Conservation (phyloP, 2,113 vertebrate genomes). For the Callocephalon fimbriatum region DNA sequence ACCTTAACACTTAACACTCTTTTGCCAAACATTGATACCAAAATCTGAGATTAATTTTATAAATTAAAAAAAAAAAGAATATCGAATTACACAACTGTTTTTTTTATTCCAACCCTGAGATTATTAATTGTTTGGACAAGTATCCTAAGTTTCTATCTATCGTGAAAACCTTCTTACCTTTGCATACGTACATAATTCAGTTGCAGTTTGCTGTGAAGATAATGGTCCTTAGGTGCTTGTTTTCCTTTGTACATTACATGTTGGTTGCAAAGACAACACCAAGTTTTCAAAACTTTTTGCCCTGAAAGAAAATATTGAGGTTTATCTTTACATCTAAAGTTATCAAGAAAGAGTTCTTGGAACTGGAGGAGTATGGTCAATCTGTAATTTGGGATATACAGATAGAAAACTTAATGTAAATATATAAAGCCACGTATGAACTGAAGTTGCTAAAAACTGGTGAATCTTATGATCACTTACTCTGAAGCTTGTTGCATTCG, state of each 20-base stretch:
- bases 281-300: neutral
- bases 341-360: neutral
- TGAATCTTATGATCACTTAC: neutral
- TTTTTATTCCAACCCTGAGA: neutral
- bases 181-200: rapidly evolving
- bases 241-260: neutral
- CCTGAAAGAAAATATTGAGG: neutral
- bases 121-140: neutral
- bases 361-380: neutral
- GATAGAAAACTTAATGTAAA: neutral
- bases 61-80: neutral
- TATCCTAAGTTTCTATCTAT: neutral
- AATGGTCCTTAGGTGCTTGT: neutral
- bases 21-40: neutral
- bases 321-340: neutral
- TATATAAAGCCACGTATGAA: neutral
- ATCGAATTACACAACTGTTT: neutral
- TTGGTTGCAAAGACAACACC: neutral
- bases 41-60: neutral
- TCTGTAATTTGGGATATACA: neutral
- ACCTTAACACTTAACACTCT: neutral
- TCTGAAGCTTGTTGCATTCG: neutral
- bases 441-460: neutral
- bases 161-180: rapidly evolving
- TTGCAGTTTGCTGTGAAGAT: neutral